Percentiles rank a stretch among this genome's conserved stretches.
These are phyloP conservation scores for Ditula angustiorana DNA, from an alignment of 2,888 invertebrate species.

Conservation along the genomic window DNA sequence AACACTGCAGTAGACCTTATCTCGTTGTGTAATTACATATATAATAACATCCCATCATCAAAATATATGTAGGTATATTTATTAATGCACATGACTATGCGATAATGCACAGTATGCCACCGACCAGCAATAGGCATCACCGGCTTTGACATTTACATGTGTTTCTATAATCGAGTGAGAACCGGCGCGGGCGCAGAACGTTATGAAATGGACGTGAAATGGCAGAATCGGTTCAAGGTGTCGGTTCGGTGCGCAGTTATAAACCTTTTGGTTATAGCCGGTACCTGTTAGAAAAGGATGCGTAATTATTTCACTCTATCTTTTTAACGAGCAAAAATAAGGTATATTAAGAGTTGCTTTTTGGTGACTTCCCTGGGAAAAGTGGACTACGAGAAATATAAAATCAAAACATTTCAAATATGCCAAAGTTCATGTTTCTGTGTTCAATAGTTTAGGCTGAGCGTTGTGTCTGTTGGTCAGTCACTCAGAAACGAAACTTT, in stretches of 20 bases:
- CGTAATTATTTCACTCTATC: no score
- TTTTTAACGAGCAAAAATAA: no score
- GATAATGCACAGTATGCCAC: not conserved
- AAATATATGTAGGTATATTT: not conserved
- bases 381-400: no score
- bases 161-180: conserved; percentile 73
- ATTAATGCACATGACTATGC: not conserved
- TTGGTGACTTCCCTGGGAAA: no score
- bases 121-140: conserved; percentile 52
- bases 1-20: no score
- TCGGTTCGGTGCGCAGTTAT: conserved; percentile 44
- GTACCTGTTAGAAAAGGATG: conserved; percentile 39
- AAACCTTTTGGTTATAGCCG: conserved; percentile 27
- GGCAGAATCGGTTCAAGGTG: conserved; percentile 69
- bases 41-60: not conserved
- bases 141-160: conserved; percentile 75
- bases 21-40: no score
- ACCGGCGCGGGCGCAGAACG: conserved; percentile 44
- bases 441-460: no score
- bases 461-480: no score
- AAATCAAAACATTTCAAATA: no score
- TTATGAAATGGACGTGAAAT: conserved; percentile 60
- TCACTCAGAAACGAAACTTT: no score
- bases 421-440: no score
- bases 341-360: no score